These are phyloP conservation scores for Corvus cornix DNA, from an alignment of 2,113 vertebrate species.

Conservation along the genomic window DNA sequence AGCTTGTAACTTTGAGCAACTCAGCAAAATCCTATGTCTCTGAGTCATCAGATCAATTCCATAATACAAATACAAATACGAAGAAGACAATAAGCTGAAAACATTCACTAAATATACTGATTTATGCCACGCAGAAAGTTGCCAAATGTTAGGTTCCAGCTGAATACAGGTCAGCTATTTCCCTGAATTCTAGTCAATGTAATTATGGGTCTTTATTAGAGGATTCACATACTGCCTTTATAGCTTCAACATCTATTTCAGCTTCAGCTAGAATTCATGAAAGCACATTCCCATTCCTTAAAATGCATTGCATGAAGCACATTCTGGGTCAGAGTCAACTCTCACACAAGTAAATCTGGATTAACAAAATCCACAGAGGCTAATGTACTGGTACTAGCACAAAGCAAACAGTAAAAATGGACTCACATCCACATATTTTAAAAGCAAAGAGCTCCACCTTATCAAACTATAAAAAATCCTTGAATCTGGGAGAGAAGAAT, in stretches of 20 bases:
- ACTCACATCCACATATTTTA: background rate
- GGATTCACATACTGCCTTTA: background rate
- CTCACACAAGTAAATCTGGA: slow-evolving; percentile 55
- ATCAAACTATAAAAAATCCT: background rate
- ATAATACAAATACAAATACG: background rate
- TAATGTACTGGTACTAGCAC: slow-evolving; percentile 7
- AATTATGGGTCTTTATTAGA: slow-evolving; percentile 39
- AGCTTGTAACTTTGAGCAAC: background rate
- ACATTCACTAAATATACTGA: slow-evolving; percentile 6
- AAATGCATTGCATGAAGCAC: slow-evolving; percentile 5
- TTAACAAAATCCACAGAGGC: slow-evolving; percentile 52
- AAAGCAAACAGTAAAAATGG: slow-evolving; percentile 20
- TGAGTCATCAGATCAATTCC: background rate
- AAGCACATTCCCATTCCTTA: background rate
- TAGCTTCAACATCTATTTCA: slow-evolving; percentile 4
- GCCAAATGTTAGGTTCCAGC: background rate
- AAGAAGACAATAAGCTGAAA: slow-evolving; percentile 6
- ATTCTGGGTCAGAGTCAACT: slow-evolving; percentile 38
- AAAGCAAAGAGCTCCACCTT: slow-evolving; percentile 8
- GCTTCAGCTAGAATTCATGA: slow-evolving; percentile 9
- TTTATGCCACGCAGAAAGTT: slow-evolving; percentile 21
- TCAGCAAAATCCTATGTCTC: background rate
- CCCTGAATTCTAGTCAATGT: background rate
- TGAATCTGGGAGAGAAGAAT: background rate
- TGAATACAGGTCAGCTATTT: background rate